phyloP scores from a whole-genome alignment of 2,888 invertebrate genomes.

The Sylvicola cinctus region DNA sequence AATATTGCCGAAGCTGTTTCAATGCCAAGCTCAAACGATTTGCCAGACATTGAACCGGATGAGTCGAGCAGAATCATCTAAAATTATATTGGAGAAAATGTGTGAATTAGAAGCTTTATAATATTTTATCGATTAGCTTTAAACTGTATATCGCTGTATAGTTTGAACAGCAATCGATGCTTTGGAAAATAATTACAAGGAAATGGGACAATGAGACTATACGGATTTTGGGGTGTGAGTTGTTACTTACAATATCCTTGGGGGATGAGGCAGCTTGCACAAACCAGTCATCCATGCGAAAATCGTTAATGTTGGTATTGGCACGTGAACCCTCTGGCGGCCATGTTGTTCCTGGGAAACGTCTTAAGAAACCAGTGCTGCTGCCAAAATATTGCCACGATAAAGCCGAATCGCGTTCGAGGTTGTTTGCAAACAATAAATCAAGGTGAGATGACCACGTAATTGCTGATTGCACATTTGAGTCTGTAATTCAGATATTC shows the following conservation, averaged over 20 bases:
- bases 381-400: conserved; percentile 99
- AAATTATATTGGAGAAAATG: background rate
- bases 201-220: background rate
- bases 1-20: conserved; percentile 76
- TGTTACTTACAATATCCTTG: conserved; percentile 60
- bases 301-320: conserved; percentile 77
- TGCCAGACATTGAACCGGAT: conserved; percentile 74
- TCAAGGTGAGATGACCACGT: conserved; percentile 91
- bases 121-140: too few species aligned
- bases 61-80: conserved; percentile 67
- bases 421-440: conserved; percentile 73
- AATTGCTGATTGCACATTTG: conserved; percentile 70
- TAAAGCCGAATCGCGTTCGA: conserved; percentile 70
- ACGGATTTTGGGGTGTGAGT: background rate
- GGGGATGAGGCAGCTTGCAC: conserved; percentile 93
- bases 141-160: too few species aligned
- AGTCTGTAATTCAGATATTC: conserved; percentile 30
- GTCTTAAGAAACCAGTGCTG: conserved; percentile 81
- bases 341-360: conserved; percentile 83
- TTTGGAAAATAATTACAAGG: too few species aligned
- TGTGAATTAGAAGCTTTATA: too few species aligned
- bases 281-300: conserved; percentile 87
- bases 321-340: conserved; percentile 61
- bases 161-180: too few species aligned
- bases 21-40: conserved; percentile 65